phyloP scores from a whole-genome alignment of 1,140 invertebrate species.

The Microplitis mediator region DNA sequence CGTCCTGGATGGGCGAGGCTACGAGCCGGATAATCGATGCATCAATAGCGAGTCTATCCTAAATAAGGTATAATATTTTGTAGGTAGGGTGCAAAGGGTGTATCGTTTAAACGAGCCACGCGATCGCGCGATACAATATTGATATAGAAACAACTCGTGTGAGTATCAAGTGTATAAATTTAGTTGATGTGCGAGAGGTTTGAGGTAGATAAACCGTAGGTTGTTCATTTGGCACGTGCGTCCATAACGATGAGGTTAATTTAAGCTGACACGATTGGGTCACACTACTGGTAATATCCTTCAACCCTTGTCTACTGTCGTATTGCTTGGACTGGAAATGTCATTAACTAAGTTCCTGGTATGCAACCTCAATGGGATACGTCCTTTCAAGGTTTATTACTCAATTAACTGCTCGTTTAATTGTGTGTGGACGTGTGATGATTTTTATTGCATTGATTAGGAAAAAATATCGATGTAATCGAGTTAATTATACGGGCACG shows the following conservation, averaged over 20 bases:
- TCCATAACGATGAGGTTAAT: conserved; percentile 29
- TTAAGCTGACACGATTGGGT: conserved; percentile 17
- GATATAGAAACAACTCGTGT: not conserved
- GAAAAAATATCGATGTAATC: too few species aligned
- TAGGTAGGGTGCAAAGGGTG: not conserved
- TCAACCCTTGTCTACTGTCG: not conserved
- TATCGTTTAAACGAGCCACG: not conserved
- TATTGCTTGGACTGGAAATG: not conserved
- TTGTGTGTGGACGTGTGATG: too few species aligned
- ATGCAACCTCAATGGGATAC: too few species aligned
- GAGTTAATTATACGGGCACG: too few species aligned
- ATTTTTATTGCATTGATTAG: too few species aligned
- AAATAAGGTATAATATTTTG: not conserved
- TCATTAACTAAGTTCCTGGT: not conserved
- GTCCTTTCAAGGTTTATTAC: too few species aligned
- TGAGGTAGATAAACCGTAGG: not conserved
- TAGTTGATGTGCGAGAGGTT: not conserved
- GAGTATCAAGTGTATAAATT: too few species aligned
- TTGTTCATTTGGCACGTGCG: conserved; percentile 19
- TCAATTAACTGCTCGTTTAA: too few species aligned
- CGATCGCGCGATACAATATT: too few species aligned
- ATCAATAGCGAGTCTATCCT: not conserved
- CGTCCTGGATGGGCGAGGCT: not conserved
- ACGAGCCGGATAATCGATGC: not conserved
- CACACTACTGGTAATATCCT: not conserved